Evolutionary conservation across 2,888 invertebrate genomes (phyloP).

Genomic region (Epiblema foenella): DNA sequence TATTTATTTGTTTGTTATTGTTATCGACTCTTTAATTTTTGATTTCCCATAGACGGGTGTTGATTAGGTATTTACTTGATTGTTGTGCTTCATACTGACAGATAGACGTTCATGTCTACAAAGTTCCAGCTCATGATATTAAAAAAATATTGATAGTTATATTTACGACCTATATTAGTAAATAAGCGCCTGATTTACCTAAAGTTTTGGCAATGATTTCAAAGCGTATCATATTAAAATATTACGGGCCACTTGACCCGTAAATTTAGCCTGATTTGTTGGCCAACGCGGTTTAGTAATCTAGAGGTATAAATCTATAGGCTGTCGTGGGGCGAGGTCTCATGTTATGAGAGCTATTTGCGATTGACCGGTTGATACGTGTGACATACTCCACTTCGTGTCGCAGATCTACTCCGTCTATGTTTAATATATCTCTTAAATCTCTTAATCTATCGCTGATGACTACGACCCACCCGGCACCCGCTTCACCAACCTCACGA

Average conservation of each 20-base stretch:
- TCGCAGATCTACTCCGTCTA: slow-evolving; percentile 47
- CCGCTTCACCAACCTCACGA: slow-evolving; percentile 62
- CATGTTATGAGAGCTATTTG: slow-evolving; percentile 50
- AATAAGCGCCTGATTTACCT: not conserved
- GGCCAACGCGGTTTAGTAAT: slow-evolving; percentile 51
- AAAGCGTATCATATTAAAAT: slow-evolving; percentile 27
- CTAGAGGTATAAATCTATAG: slow-evolving; percentile 49
- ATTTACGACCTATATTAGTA: not conserved
- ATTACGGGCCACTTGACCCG: slow-evolving; percentile 22
- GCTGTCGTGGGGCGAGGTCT: slow-evolving; percentile 50
- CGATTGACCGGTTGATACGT: slow-evolving; percentile 69
- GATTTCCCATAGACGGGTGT: slow-evolving; percentile 6
- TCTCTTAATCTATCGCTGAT: slow-evolving; percentile 45
- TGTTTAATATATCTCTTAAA: slow-evolving; percentile 39
- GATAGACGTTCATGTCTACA: not conserved
- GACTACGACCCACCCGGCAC: slow-evolving; percentile 48
- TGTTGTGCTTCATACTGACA: not conserved
- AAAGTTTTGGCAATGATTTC: slow-evolving; percentile 27
- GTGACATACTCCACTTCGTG: slow-evolving; percentile 75
- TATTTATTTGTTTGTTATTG: slow-evolving; percentile 14
- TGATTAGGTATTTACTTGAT: not conserved
- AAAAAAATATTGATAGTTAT: not conserved
- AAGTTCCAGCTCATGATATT: not conserved
- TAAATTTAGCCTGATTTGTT: slow-evolving; percentile 40
- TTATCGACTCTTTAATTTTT: slow-evolving; percentile 4